Evolutionary conservation across 2,888 invertebrate species (phyloP).

Genomic region (Sisyra terminalis): DNA sequence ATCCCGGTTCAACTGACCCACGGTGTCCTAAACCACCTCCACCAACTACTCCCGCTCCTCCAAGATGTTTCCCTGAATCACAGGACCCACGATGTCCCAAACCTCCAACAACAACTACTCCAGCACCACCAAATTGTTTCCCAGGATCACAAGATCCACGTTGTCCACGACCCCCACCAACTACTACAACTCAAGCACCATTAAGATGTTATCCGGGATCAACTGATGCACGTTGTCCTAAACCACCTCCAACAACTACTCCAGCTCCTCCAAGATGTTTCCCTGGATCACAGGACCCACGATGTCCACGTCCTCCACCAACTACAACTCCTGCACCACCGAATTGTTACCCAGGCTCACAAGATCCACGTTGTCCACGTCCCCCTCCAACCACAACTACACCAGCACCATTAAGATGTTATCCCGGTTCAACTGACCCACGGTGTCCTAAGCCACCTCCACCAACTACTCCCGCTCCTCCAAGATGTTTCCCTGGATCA

Average conservation of each 20-base stretch:
- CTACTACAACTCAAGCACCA: constrained; percentile 13
- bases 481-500: constrained; percentile 25
- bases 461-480: constrained; percentile 18
- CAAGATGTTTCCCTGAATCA: constrained; percentile 17
- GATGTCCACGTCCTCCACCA: constrained; percentile 17
- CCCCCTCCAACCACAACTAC: constrained; percentile 15
- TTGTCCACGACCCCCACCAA: constrained; percentile 17
- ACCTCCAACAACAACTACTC: constrained; percentile 9
- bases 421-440: constrained; percentile 23
- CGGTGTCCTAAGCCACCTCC: constrained; percentile 18
- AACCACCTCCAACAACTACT: constrained; percentile 17
- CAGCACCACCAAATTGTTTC: constrained; percentile 17
- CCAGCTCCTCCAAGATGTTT: constrained; percentile 18
- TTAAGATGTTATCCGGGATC: constrained; percentile 24
- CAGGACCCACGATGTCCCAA: constrained; percentile 14
- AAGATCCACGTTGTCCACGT: constrained; percentile 16
- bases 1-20: constrained; percentile 19
- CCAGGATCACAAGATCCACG: constrained; percentile 19
- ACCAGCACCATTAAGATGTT: constrained; percentile 24
- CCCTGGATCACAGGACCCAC: constrained; percentile 16
- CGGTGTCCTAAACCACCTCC: constrained; percentile 16
- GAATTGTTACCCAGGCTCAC: constrained; percentile 19
- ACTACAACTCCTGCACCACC: constrained; percentile 16
- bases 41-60: constrained; percentile 15
- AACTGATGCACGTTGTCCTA: constrained; percentile 23